phyloP scores from a whole-genome alignment of 2,888 invertebrate species.

The Stegana nigrithorax region DNA sequence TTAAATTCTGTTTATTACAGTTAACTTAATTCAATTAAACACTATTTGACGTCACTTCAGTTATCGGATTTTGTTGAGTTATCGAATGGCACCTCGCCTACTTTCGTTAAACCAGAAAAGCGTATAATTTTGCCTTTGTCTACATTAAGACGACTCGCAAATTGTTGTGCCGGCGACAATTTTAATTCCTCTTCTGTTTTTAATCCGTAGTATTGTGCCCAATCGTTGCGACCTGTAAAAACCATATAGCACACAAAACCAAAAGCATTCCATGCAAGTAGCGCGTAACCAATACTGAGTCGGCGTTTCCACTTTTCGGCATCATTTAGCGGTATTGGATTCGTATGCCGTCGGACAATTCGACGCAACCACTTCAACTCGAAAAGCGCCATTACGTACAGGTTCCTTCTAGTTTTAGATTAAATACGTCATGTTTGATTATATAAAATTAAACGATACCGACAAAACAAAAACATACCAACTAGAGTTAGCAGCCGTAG shows the following conservation, averaged over 20 bases:
- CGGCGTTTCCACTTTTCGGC: slow-evolving; percentile 75
- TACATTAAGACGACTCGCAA: slow-evolving; percentile 55
- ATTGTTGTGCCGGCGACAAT: slow-evolving; percentile 70
- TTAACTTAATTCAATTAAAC: no score
- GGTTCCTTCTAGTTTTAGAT: background rate
- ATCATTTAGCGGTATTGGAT: slow-evolving; percentile 69
- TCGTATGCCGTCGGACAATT: slow-evolving; percentile 69
- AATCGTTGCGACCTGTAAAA: slow-evolving; percentile 74
- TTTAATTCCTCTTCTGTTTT: slow-evolving; percentile 73
- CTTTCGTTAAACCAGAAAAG: slow-evolving; percentile 55
- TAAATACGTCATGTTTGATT: background rate
- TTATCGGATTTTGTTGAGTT: no score
- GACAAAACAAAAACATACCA: background rate
- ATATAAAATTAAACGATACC: background rate
- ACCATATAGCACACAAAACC: slow-evolving; percentile 74
- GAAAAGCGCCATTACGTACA: slow-evolving; percentile 66
- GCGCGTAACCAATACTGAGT: slow-evolving; percentile 74
- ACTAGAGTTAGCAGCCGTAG: background rate
- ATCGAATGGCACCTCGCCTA: slow-evolving; percentile 58
- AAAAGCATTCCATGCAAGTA: slow-evolving; percentile 80
- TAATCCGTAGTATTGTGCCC: slow-evolving; percentile 76
- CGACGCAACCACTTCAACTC: slow-evolving; percentile 70
- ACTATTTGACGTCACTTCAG: no score
- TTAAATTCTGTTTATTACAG: no score
- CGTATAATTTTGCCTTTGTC: slow-evolving; percentile 65